Conservation (phyloP, 2,113 vertebrate genomes). For the Perca schrenkii region DNA sequence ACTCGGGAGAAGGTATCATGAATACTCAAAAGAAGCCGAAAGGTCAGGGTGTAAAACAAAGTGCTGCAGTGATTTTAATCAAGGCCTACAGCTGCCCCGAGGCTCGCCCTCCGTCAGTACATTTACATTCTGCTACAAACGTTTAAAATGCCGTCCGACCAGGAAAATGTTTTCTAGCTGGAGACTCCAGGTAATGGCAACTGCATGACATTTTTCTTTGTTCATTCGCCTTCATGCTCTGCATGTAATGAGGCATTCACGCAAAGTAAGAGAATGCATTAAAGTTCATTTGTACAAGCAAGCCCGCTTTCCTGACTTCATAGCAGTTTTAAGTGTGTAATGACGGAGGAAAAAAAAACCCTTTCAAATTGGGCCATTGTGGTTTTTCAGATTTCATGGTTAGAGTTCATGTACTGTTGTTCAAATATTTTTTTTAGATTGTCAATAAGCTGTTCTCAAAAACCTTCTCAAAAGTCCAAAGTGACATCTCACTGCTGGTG, state of each 20-base stretch:
- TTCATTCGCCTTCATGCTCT: not conserved
- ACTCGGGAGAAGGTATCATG: not conserved
- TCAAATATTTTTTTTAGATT: no score
- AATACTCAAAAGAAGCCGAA: not conserved
- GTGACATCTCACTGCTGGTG: not conserved
- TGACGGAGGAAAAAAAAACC: not conserved
- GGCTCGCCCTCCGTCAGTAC: not conserved
- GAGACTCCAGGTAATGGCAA: not conserved
- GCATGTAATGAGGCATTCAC: not conserved
- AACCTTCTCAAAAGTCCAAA: no score
- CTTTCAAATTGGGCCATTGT: not conserved
- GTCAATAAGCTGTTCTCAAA: not conserved
- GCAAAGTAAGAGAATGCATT: not conserved
- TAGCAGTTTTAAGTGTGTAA: not conserved
- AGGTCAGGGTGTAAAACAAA: constrained; percentile 15
- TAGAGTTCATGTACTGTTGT: no score
- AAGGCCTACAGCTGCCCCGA: not conserved
- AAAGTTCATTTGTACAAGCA: not conserved
- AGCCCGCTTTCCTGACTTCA: not conserved
- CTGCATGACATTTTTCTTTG: not conserved
- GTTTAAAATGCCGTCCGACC: not conserved
- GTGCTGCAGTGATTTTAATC: constrained; percentile 21
- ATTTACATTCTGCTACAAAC: not conserved
- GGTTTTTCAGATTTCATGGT: not conserved
- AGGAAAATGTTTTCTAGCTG: not conserved